Percentiles rank a stretch among this genome's conserved stretches.
Conservation (phyloP, 2,888 invertebrate genomes). For the Chesias legatella region DNA sequence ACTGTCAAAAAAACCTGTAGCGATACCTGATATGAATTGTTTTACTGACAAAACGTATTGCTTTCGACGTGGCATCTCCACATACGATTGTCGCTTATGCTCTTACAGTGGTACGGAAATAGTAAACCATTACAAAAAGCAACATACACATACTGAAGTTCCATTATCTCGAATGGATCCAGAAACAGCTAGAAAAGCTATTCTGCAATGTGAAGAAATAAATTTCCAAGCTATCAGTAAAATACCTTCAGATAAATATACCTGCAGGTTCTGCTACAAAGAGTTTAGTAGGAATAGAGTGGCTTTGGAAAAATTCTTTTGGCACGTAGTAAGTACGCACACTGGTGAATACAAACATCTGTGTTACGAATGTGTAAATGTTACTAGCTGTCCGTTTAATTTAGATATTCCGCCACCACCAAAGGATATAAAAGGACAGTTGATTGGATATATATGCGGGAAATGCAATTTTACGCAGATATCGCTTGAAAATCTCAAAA, state of each 20-base stretch:
- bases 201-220: constrained; percentile 72
- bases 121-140: constrained; percentile 83
- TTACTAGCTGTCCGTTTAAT: constrained; percentile 50
- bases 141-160: constrained; percentile 83
- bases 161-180: constrained; percentile 81
- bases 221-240: constrained; percentile 57
- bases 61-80: constrained; percentile 51
- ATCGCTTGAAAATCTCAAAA: constrained; percentile 78
- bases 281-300: constrained; percentile 50
- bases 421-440: constrained; percentile 55
- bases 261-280: constrained; percentile 66
- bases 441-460: constrained; percentile 83
- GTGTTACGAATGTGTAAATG: constrained; percentile 81
- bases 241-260: constrained; percentile 54
- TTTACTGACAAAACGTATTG: constrained; percentile 70
- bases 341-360: constrained; percentile 88
- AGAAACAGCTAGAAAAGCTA: constrained; percentile 73
- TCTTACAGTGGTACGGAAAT: constrained; percentile 80
- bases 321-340: constrained; percentile 85
- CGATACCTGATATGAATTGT: constrained; percentile 47
- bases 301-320: constrained; percentile 79
- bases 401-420: constrained; percentile 68
- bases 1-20: constrained; percentile 19
- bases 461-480: constrained; percentile 88
- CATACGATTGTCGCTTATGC: constrained; percentile 82